phyloP scores from a whole-genome alignment of 1,140 invertebrate genomes.

The Triops longicaudatus region DNA sequence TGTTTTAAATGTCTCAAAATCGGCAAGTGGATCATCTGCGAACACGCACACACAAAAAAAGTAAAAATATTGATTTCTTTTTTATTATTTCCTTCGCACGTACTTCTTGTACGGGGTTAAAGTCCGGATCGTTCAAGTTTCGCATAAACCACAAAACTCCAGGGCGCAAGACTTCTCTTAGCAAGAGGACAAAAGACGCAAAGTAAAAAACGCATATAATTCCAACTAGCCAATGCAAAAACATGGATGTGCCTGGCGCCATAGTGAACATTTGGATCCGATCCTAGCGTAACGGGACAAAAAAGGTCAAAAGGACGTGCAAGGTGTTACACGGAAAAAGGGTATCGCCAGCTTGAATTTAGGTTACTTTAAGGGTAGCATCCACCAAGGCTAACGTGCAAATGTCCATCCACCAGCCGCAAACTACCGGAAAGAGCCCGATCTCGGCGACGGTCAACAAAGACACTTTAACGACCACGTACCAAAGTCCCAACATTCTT shows the following conservation, averaged over 20 bases:
- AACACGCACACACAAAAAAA: slow-evolving; percentile 29
- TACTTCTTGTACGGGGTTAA: slow-evolving; percentile 90
- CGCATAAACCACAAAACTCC: slow-evolving; percentile 94
- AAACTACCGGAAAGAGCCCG: slow-evolving; percentile 89
- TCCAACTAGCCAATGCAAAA: slow-evolving; percentile 93
- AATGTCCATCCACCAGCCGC: slow-evolving; percentile 98
- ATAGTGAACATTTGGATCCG: slow-evolving; percentile 24
- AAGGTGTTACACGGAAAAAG: slow-evolving; percentile 20
- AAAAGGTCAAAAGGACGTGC: neutral
- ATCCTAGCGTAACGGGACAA: slow-evolving; percentile 24
- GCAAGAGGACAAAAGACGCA: slow-evolving; percentile 87
- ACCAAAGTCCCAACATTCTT: slow-evolving; percentile 82
- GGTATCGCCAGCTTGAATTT: neutral
- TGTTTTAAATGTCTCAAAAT: slow-evolving; percentile 82
- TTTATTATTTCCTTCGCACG: neutral
- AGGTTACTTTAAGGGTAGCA: slow-evolving; percentile 66
- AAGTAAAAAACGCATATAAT: slow-evolving; percentile 99
- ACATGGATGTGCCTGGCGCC: slow-evolving; percentile 87
- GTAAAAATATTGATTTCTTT: neutral
- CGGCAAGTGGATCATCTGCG: slow-evolving; percentile 94
- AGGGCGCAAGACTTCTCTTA: slow-evolving; percentile 87
- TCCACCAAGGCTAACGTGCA: slow-evolving; percentile 94
- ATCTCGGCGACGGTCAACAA: slow-evolving; percentile 89
- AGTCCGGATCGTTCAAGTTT: slow-evolving; percentile 98
- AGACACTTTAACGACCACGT: slow-evolving; percentile 93